Base-by-base conservation (phyloP, 2,797 vertebrate genomes). In the Periparus ater region DNA sequence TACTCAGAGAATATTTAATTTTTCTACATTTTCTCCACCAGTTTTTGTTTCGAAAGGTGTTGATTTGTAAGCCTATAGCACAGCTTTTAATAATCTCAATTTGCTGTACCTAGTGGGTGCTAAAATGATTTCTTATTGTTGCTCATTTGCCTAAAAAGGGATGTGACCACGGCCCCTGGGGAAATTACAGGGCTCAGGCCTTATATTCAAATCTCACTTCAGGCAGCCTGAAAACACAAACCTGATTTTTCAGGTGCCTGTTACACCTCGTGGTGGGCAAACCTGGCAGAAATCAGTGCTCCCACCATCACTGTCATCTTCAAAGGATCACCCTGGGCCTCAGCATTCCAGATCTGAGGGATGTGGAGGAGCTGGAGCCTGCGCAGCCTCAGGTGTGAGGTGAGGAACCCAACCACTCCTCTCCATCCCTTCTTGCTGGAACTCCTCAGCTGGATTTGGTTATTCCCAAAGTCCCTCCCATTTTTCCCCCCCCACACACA, bases 361-460 rank as follows among this genome's bases (percentile, higher is more conserved):
- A 42, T 19, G 0, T 9, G 2, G 47, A 61, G 58, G 10, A 38
- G 70, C 1, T 0, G 61, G 75, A 55, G 62, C 11, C 58, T 9
- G 54, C 83, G 9, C 34, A 19, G 58, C 54, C 0, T 22, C 76
- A 29, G 82, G 65, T 13, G 68, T 13, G 78, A 65, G 77, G 26
- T 26, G 48, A 88, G 61, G 40, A 82, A 86, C 54, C 51, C 42
- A 61, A 30, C 32, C 68, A 14, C 4, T 11, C 85, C 83, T 84
- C 87, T 50, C 5, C 4, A 20, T 12, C 17, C 0, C 0, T 26
- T 62, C 50, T 6, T 51, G 26, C 76, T 74, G 90, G 45, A 58
- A n/a, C 19, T 38, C 18, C 57, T 65, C 7, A 6, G 3, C 21
- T 50, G 79, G 17, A 47, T 85, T 65, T 81, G 53, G 42, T 57